Base-by-base conservation (phyloP, 2,113 vertebrate genomes). In the Progne subis region DNA sequence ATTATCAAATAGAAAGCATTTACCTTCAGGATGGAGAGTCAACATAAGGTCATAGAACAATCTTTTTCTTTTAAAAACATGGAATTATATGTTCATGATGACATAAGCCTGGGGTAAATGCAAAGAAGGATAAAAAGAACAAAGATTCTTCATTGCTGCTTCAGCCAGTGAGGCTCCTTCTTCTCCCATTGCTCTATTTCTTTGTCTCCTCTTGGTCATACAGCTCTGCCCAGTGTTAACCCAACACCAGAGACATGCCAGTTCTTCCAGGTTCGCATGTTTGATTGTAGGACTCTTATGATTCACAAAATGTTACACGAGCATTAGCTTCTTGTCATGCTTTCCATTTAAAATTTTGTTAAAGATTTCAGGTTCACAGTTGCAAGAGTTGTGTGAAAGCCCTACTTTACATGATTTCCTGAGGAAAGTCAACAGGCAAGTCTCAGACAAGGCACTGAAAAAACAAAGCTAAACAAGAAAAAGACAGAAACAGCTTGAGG, bases 381-480 rank as follows among this genome's bases (percentile, higher is more conserved):
- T 61, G 24, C 55, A 65, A 68, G 34, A 61, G 41, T 67, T 93
- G 80, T 86, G 32, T 76, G 34, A 57, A 77, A 82, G 20, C 25
- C 85, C 26, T 43, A 10, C 28, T 57, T 37, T 26, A 25, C 21
- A 49, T 77, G 47, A 78, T 90, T 81, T 78, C 60, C 34, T 25
- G 55, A 79, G 29, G 39, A 82, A 86, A 89, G 24, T 85, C 89
- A 57, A 78, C 92, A 82, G 55, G 31, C 39, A 52, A 57, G 9
- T 78, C 25, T 77, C 50, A 56, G 72, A 53, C 17, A 60, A 94
- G 31, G 41, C 71, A 65, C 31, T 88, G n/a, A 71, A 50, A 94
- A 94, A 80, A 31, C 75, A 95, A 94, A 67, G 28, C 68, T 93
- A 95, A 96, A 88, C 78, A 91, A 91, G 61, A 61, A 65, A 92